Conservation (phyloP, 2,888 invertebrate genomes). For the Oithona nana region DNA sequence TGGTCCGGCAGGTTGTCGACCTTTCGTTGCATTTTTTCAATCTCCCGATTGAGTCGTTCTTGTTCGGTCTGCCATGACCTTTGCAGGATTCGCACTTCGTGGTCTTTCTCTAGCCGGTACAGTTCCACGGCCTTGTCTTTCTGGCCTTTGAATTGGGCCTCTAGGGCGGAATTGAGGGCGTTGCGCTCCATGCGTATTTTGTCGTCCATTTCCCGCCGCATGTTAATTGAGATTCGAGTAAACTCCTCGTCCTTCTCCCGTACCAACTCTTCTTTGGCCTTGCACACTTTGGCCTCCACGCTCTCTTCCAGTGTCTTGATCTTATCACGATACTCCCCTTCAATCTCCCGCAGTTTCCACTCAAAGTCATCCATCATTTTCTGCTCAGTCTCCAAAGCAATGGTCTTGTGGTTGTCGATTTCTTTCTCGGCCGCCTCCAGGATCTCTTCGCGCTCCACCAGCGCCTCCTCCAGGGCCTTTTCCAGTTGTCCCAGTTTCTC, state of each 20-base stretch:
- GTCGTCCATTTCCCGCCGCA: constrained; percentile 13
- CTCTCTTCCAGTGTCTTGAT: not conserved
- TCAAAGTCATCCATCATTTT: constrained; percentile 17
- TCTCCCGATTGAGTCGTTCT: not conserved
- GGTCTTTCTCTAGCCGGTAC: not conserved
- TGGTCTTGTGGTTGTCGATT: constrained; percentile 6
- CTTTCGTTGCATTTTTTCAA: not conserved
- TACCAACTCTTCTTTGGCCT: not conserved
- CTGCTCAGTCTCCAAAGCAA: constrained; percentile 15
- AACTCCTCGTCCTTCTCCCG: constrained; percentile 12
- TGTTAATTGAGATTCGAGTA: constrained; percentile 5
- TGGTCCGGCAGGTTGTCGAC: constrained; percentile 10
- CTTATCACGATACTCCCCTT: constrained; percentile 6
- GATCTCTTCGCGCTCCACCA: constrained; percentile 13
- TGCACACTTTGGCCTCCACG: not conserved
- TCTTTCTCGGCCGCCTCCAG: constrained; percentile 5
- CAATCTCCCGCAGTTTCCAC: constrained; percentile 16
- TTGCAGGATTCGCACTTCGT: constrained; percentile 1
- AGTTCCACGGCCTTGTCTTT: not conserved
- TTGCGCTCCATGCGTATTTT: constrained; percentile 1
- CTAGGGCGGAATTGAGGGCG: not conserved
- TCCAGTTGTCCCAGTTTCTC: constrained; percentile 10
- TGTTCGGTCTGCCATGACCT: not conserved
- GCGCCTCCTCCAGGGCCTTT: constrained; percentile 15
- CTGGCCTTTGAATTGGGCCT: not conserved